Base-by-base conservation (phyloP, 2,888 invertebrate species). In the Apotomis betuletana region DNA sequence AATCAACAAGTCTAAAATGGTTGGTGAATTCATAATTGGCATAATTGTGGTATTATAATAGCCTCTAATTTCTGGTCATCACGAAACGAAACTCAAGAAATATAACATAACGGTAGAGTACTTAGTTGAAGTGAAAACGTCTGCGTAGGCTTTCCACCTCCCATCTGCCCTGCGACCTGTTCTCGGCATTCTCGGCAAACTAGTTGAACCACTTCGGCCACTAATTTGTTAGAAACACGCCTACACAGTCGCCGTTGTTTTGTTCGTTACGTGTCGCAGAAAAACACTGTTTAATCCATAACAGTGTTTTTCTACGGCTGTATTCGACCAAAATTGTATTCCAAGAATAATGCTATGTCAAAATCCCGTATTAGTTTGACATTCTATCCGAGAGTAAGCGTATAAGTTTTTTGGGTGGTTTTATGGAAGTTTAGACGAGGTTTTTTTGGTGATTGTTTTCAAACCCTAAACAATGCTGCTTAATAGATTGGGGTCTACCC, bases 101-200 rank as follows among this genome's bases (percentile, higher is more conserved):
- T 64, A 70, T 60, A 67, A 65, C 69, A 58, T 69, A 61, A 73
- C 68, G 44, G 69, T 61, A 36, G 27, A 58, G 51, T 52, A 59
- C 62, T 74, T 80, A 68, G 58, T 27, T 74, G 77, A 80, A 78
- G 81, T 83, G 82, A 84, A 82, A 84, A 79, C 77, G 71, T 75
- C 76, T 78, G 78, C 79, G 77, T 80, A 76, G 76, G 79, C 78
- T 80, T 81, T 80, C 81, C 83, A 79, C 80, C 79, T 83, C 78
- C 77, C 84, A 79, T 83, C 80, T 84, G 79, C 77, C 77, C 79
- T 79, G 75, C 76, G 78, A 80, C 82, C 77, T 62, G 72, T 63
- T 63, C 67, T 71, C 67, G 51, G 77, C 70, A 76, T 80, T 78
- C 75, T 78, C 77, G 75, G 76, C 73, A 75, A 80, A 79, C 81